Evolutionary conservation across 2,888 invertebrate genomes (phyloP).

Genomic region (Mechanitis messenoides): DNA sequence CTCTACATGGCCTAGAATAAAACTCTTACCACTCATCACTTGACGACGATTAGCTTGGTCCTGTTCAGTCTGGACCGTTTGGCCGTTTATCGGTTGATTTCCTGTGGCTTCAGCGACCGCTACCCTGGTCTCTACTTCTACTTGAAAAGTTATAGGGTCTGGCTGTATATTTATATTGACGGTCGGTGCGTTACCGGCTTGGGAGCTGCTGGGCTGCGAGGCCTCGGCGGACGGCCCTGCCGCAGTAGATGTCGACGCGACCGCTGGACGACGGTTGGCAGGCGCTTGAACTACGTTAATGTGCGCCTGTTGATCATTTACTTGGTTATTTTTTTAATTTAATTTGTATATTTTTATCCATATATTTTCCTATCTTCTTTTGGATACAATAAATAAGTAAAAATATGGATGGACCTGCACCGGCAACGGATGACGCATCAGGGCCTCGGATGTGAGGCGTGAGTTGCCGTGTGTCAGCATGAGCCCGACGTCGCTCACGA

Average conservation of each 20-base stretch:
- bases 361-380: too few species aligned
- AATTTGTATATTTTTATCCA: too few species aligned
- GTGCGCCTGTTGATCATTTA: conserved; percentile 40
- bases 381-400: too few species aligned
- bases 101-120: conserved; percentile 52
- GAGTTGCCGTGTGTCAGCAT: conserved; percentile 42
- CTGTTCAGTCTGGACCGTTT: conserved; percentile 19
- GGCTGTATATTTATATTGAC: conserved; percentile 34
- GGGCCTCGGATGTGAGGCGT: conserved; percentile 46
- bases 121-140: conserved; percentile 56
- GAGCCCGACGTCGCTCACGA: conserved; percentile 87
- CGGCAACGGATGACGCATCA: conserved; percentile 41
- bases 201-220: conserved; percentile 17
- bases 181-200: conserved; percentile 43
- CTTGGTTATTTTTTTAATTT: too few species aligned
- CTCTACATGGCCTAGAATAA: conserved; percentile 11
- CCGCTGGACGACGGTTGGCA: conserved; percentile 30
- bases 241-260: conserved; percentile 14
- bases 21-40: conserved; percentile 44
- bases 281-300: conserved; percentile 51
- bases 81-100: conserved; percentile 40
- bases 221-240: conserved; percentile 7
- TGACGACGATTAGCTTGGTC: conserved; percentile 41
- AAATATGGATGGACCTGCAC: conserved; percentile 41
- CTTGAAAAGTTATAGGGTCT: conserved; percentile 50